Percentiles rank a stretch among this genome's conserved stretches.
phyloP scores from a whole-genome alignment of 2,113 vertebrate species.

The Cepphus grylle region DNA sequence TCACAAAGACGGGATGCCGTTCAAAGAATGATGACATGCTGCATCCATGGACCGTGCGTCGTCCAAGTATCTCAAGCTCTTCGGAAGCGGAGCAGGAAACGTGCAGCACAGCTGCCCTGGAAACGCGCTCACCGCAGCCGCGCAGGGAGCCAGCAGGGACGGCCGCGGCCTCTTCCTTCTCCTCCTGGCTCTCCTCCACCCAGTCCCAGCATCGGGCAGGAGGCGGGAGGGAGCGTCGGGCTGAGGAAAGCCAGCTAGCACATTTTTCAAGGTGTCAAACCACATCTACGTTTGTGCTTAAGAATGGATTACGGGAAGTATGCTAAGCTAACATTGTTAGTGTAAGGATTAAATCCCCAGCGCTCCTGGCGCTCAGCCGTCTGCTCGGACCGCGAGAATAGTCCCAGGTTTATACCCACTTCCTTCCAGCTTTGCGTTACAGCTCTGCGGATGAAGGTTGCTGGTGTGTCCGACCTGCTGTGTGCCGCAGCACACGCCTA shows the following conservation, averaged over 20 bases:
- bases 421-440: neutral
- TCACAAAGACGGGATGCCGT: neutral
- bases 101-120: neutral
- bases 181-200: constrained; percentile 5
- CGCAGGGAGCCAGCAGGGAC: neutral
- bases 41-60: fast-evolving
- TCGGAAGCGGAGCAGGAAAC: neutral
- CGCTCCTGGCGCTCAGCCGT: neutral
- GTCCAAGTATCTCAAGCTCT: neutral
- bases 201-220: neutral
- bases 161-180: neutral
- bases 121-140: neutral
- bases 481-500: neutral
- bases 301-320: neutral
- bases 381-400: neutral
- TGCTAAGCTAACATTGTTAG: neutral
- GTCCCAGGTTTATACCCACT: neutral
- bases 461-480: neutral
- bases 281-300: neutral
- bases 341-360: neutral
- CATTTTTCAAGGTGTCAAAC: constrained; percentile 44
- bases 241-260: neutral
- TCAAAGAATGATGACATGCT: neutral
- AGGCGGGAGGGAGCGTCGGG: fast-evolving
- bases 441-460: neutral